Evolutionary conservation across 1,140 invertebrate genomes (phyloP), one percentile per base, ranked within the genome.

Genomic region (Diploscapter pachys): DNA sequence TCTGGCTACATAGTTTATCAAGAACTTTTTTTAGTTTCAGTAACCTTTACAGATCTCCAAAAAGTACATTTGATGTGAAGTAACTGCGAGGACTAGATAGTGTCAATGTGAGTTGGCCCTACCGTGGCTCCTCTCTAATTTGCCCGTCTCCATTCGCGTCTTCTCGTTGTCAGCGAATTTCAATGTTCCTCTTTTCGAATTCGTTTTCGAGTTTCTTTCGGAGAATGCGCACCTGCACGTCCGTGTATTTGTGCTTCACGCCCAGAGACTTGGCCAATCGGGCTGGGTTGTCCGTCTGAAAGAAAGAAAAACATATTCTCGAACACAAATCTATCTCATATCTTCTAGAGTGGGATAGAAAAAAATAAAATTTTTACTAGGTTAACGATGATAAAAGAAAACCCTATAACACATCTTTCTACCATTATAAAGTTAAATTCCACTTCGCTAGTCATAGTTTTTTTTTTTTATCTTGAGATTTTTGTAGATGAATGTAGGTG

Each of bases 281-380:
- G 1, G 77, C 73, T 8, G 77, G 69, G 54, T 77, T 77, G 8
- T 80, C 70, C 8, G 57, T 78, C 77, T 78, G 61, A 68, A 78
- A 67, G 52, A 48, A 62, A 63, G n/a, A 55, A 49, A 49, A 71
- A 53, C 13, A 51, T 69, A 13, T 56, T 3, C 51, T n/a, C 51
- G 48, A 57, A 56, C 48, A 52, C n/a, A 67, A 52, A 48, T 52
- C n/a, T n/a, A 67, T 31, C 4, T 67, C 4, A n/a, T 4, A 31
- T 49, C 50, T 67, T 52, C 65, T 50, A 59, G 51, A 3, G 3
- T 52, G 4, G 4, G n/a, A 13, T 61, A 53, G 4, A 50, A 67
- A 50, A 49, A 67, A n/a, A 53, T 67, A 52, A 8, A 67, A 59
- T 52, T 50, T 53, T 59, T 31, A 11, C 57, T 59, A 11, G 57